Evolutionary conservation across 2,797 vertebrate species (phyloP), one percentile per base, ranked within the genome.

Genomic region (Channallabes apus): DNA sequence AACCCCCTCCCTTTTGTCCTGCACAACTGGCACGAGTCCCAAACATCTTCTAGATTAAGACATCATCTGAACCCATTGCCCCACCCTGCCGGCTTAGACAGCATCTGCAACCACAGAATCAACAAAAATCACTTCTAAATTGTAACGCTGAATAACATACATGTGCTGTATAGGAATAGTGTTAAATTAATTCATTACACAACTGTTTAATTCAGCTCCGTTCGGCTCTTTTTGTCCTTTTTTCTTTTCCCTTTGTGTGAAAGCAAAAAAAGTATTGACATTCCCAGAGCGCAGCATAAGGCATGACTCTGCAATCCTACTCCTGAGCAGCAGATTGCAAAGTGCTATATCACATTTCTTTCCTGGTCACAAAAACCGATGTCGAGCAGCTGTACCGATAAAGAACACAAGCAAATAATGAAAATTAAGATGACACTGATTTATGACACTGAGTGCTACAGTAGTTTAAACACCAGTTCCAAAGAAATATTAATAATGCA

Each of bases 261-360:
- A 92, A 91, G 90, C 92, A 93, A 91, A 92, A 91, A 92, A 90
- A 87, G 90, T 92, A 95, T 95, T 94, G 94, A 94, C 89, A 90
- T 94, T 91, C 90, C 84, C 85, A 82, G 68, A 6, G 93, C 89
- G 32, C 20, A 87, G 86, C 83, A 88, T 88, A 92, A 88, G 91
- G 90, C 76, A 91, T 95, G 95, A 95, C 93, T 93, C 85, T 84
- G 92, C 94, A 95, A 91, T 93, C 91, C 82, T 85, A 90, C 89
- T 90, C 89, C 84, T 89, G 88, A 88, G 51, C 89, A 90, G 88
- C 59, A 84, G 82, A 80, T 83, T 84, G 87, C 89, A 85, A 79
- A 81, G 85, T 41, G 81, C 72, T 59, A 18, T 80, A 89, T 92
- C 90, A 89, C 86, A 88, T 93, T 88, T 92, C 90, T 81, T 71